Percentiles rank a stretch among this genome's conserved stretches.
These are phyloP conservation scores for Seriola quinqueradiata DNA, from an alignment of 2,113 vertebrate genomes.

Conservation along the genomic window DNA sequence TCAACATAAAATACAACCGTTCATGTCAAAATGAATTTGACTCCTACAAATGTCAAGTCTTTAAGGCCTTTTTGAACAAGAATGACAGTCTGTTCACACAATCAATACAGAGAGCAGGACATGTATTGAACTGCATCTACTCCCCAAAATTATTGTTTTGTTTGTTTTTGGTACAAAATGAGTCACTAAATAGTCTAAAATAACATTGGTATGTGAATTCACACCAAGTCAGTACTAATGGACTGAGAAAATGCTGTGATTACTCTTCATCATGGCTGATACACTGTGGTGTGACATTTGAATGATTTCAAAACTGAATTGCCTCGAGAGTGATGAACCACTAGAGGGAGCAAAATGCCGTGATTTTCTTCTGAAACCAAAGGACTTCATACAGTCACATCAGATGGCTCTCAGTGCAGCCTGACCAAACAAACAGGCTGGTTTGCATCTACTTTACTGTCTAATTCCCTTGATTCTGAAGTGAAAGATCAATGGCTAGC, in stretches of 20 bases:
- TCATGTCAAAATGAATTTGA: background rate
- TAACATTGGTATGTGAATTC: background rate
- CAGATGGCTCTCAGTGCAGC: background rate
- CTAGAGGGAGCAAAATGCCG: constrained; percentile 42
- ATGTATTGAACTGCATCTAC: background rate
- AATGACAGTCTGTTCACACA: background rate
- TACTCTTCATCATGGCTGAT: background rate
- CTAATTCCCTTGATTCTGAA: background rate
- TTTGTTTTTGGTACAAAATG: background rate
- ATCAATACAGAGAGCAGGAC: background rate
- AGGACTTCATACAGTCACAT: background rate
- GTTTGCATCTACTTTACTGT: background rate
- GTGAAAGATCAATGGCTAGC: background rate
- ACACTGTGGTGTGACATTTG: background rate
- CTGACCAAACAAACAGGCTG: background rate
- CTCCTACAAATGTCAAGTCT: background rate
- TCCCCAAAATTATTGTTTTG: background rate
- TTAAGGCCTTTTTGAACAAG: background rate
- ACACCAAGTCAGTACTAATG: background rate
- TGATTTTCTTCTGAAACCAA: background rate
- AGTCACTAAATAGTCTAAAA: background rate
- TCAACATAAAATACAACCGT: background rate
- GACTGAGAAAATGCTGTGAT: background rate
- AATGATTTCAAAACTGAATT: background rate
- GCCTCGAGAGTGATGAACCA: constrained; percentile 1